These are phyloP conservation scores for Ptilorrhoa leucosticta DNA, from an alignment of 2,113 vertebrate species.

Conservation along the genomic window DNA sequence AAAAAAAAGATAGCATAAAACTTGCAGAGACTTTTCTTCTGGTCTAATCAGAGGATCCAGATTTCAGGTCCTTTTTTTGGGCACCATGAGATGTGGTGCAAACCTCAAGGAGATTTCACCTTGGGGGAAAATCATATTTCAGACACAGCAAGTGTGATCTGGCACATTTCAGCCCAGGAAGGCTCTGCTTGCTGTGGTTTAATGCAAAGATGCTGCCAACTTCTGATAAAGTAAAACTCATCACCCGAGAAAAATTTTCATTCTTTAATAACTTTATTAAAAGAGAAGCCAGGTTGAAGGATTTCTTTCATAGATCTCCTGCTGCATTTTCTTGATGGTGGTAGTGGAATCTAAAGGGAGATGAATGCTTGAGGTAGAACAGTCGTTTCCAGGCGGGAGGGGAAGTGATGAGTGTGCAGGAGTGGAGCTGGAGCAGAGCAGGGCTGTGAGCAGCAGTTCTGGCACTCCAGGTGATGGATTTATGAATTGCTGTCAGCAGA, in stretches of 20 bases:
- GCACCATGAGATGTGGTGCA: neutral
- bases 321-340: neutral
- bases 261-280: constrained; percentile 35
- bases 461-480: neutral
- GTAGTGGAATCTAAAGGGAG: constrained; percentile 7
- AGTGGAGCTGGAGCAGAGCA: neutral
- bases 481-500: constrained; percentile 3
- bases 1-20: neutral
- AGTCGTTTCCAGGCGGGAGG: neutral
- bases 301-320: neutral
- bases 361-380: neutral
- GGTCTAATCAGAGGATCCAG: neutral
- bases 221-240: constrained; percentile 63
- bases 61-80: neutral
- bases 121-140: neutral
- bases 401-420: neutral
- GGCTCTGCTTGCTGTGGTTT: constrained; percentile 41
- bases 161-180: constrained; percentile 61
- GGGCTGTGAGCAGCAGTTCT: neutral
- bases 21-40: neutral
- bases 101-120: neutral
- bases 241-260: constrained; percentile 30
- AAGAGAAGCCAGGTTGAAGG: constrained; percentile 18
- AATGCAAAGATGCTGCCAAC: constrained; percentile 54
- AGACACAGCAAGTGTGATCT: constrained; percentile 24